These are phyloP conservation scores for Galagoides demidoff DNA, from an alignment of 2,797 vertebrate genomes.

Conservation along the genomic window DNA sequence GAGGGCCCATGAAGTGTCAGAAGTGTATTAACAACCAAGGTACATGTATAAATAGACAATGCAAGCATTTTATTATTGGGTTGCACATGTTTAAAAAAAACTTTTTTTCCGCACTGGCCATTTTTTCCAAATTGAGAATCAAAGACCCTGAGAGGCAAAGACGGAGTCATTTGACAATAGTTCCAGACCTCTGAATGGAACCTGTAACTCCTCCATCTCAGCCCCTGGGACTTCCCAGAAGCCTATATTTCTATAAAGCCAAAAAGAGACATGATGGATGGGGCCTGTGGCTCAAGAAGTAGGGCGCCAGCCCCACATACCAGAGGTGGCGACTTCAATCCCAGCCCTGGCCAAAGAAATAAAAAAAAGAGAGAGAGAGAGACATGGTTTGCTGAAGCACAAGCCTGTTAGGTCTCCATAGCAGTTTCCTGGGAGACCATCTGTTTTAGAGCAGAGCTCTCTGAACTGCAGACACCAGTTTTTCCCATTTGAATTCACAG, in stretches of 20 bases:
- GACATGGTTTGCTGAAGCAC: neutral
- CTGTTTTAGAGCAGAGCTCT: neutral
- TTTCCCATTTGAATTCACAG: fast-evolving
- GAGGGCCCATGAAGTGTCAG: neutral
- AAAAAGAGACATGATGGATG: neutral
- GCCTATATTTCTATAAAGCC: neutral
- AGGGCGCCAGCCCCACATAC: too few relatives aligned
- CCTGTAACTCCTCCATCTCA: neutral
- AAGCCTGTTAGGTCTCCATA: neutral
- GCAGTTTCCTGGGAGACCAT: neutral
- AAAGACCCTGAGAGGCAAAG: neutral
- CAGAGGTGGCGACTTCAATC: too few relatives aligned
- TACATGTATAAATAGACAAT: neutral
- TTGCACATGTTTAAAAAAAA: neutral
- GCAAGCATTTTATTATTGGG: neutral
- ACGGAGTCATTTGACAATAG: neutral
- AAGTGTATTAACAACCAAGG: neutral
- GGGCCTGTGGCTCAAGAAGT: too few relatives aligned
- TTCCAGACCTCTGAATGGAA: neutral
- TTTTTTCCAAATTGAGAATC: neutral
- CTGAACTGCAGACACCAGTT: neutral
- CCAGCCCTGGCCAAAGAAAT: too few relatives aligned
- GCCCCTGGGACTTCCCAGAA: neutral
- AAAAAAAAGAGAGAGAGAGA: neutral
- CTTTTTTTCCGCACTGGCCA: neutral